Base-by-base conservation (phyloP, 2,888 invertebrate genomes). In the Ypsolopha scabrella region DNA sequence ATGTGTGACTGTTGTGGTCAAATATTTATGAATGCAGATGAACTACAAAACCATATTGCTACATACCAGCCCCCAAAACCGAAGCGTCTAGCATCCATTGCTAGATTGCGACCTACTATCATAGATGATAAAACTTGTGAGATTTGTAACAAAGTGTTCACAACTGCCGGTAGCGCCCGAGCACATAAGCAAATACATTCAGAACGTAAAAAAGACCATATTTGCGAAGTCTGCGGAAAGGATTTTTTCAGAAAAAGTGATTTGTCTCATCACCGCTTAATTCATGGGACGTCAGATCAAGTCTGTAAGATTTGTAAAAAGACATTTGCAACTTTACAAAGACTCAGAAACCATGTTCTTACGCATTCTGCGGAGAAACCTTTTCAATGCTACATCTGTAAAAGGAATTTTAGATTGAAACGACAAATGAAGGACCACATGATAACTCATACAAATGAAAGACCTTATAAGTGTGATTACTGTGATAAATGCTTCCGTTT, bases 381-480 rank as follows among this genome's bases (percentile, higher is more conserved):
- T 1, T 51, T 47, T 41, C 7, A 48, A 7, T 55, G 55, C 44
- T 51, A 53, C 10, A 14, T 41, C 7, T 55, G 55, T 11, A 44
- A 34, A 7, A 41, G 45, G 11, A 44, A 11, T 7, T 55, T 52
- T 35, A 73, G 90, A n/a, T 90, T 91, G 65, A 83, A 89, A 53
- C 89, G 90, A 14, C 90, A 90, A 4, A 71, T 91, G 52, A 80
- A 88, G 51, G 90, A 90, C 55, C 91, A 91, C 64, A 86, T 87
- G 57, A 77, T 91, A 54, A 90, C 90, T 51, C 91, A 91, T 60
- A 91, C 91, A 0, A 91, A 91, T 3, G 90, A 88, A 36, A 90
- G 90, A 89, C 91, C 91, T 2, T 91, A 88, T 62, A 80, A 88
- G 13, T 91, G 91, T 59, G 89, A 89, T 65, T 89, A 87, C 67